These are phyloP conservation scores for Semaprochilodus insignis DNA, from an alignment of 2,797 vertebrate species.

Conservation along the genomic window DNA sequence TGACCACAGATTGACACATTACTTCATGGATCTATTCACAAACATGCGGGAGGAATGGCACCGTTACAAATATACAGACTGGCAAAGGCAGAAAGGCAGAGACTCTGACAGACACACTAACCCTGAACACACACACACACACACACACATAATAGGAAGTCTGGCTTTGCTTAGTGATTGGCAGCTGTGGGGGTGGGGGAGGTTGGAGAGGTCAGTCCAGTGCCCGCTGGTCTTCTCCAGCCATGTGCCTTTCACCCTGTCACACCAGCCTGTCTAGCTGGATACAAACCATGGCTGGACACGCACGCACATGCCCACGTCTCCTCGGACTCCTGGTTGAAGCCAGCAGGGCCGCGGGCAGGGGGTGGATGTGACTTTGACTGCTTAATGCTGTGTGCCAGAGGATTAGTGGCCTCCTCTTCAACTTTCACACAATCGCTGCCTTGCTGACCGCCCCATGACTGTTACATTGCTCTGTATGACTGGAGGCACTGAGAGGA, in stretches of 20 bases:
- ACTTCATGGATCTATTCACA: background rate
- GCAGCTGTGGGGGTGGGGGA: conserved; percentile 31
- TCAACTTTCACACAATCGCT: conserved; percentile 38
- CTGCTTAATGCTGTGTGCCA: conserved; percentile 40
- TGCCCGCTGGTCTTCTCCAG: conserved; percentile 32
- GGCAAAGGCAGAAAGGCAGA: background rate
- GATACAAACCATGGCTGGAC: conserved; percentile 27
- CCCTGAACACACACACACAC: background rate
- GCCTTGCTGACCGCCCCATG: conserved; percentile 32
- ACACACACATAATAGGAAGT: conserved; percentile 12
- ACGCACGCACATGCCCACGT: conserved; percentile 31
- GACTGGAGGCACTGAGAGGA: background rate
- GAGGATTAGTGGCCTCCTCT: conserved; percentile 55
- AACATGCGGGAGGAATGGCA: background rate
- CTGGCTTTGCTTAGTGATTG: conserved; percentile 23
- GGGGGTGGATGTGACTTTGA: conserved; percentile 67
- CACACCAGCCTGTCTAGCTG: conserved; percentile 26
- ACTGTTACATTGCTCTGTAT: background rate
- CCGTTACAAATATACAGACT: background rate
- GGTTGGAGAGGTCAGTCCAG: conserved; percentile 23
- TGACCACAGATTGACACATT: too few relatives aligned
- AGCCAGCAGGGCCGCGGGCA: conserved; percentile 41
- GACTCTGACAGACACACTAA: background rate
- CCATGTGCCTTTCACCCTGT: conserved; percentile 47
- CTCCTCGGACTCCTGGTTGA: background rate